Base-by-base conservation (phyloP, 2,113 vertebrate species). In the Tapirus terrestris region DNA sequence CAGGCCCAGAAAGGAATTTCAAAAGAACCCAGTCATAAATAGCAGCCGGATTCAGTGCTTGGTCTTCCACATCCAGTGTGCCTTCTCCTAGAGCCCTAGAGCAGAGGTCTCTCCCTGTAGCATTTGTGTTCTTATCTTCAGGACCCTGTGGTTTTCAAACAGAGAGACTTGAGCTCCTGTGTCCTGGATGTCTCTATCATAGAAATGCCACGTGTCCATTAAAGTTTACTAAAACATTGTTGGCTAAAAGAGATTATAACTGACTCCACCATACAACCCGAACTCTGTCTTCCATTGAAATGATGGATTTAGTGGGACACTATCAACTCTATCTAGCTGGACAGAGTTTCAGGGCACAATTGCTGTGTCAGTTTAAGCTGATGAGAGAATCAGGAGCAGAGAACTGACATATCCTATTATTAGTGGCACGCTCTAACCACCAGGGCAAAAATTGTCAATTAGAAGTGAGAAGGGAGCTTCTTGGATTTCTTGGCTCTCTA, bases 31-130 rank as follows among this genome's bases (percentile, higher is more conserved):
- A 25, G 63, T 43, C n/a, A 29, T 31, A 61, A 68, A 27, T 16
- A 39, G 20, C 0, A 56, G 6, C 51, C 17, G 48, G 27, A 56
- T 58, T 21, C 27, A 85, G 33, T 14, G 12, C 8, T 36, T 72
- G 6, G 16, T 79, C 39, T 72, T n/a, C 4, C 10, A 2, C 6
- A 17, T 14, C 9, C 6, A 53, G 8, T 3, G 1, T 39, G 16
- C 9, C 39, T 16, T 65, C 53, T 8, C 1, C 8, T 17, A 25
- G 23, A 89, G 36, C 13, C 16, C 29, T 61, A 0, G 5, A n/a
- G 8, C 11, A 43, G 27, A 81, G 25, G 23, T 51, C 2, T 25
- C 36, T 36, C 11, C 12, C 6, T 13, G 13, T 20, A 43, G 9
- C 31, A 23, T 63, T 56, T 56, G 11, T 29, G 51, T 79, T 75